Percentiles rank a stretch among this genome's conserved stretches.
phyloP scores from a whole-genome alignment of 1,140 invertebrate genomes.

The Drosophila dunni region DNA sequence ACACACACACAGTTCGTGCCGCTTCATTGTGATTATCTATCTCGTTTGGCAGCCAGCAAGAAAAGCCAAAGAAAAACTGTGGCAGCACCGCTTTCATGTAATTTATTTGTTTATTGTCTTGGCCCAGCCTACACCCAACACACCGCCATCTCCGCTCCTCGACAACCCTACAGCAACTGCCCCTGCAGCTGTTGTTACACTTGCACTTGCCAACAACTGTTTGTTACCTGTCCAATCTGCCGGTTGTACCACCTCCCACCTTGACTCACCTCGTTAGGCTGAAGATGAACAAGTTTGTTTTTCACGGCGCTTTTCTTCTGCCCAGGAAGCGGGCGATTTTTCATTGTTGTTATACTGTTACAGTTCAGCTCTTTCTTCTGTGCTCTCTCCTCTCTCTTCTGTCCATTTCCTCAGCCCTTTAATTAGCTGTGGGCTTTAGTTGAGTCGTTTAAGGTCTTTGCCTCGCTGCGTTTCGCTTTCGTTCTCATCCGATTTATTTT shows the following conservation, averaged over 20 bases:
- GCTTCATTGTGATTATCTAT: conserved; percentile 80
- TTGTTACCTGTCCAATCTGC: conserved; percentile 40
- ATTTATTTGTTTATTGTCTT: conserved; percentile 83
- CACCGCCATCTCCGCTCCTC: no score
- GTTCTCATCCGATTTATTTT: conserved; percentile 54
- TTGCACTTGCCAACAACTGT: conserved; percentile 73
- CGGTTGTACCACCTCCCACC: neutral
- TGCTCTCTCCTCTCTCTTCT: neutral
- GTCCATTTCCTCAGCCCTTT: conserved; percentile 45
- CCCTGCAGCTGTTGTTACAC: conserved; percentile 71
- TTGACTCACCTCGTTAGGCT: conserved; percentile 48
- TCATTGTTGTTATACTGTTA: conserved; percentile 63
- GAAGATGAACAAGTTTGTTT: conserved; percentile 80
- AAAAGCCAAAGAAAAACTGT: conserved; percentile 54
- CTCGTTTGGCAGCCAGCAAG: conserved; percentile 28
- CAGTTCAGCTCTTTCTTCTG: conserved; percentile 8
- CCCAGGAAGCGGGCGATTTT: conserved; percentile 76
- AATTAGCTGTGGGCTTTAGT: conserved; percentile 59
- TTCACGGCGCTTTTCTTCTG: conserved; percentile 45
- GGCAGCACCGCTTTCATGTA: conserved; percentile 76
- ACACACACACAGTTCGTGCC: conserved; percentile 70
- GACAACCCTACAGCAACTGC: conserved; percentile 34
- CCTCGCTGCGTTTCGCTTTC: conserved; percentile 67
- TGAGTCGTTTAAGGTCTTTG: conserved; percentile 9
- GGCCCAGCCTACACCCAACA: conserved; percentile 14